phyloP scores from a whole-genome alignment of 2,113 vertebrate genomes.

The Miniopterus natalensis region DNA sequence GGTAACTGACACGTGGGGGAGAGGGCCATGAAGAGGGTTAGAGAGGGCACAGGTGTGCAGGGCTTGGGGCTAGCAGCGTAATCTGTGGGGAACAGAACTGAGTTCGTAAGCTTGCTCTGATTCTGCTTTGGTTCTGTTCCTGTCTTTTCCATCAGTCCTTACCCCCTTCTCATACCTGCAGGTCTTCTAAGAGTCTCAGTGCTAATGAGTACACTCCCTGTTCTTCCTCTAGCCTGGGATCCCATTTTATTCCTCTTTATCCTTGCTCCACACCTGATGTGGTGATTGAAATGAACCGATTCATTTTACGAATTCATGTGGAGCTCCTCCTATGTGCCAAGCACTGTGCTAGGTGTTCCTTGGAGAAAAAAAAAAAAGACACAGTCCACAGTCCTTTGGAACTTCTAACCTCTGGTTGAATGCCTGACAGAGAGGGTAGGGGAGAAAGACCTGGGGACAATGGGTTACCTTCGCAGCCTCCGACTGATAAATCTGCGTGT shows the following conservation, averaged over 20 bases:
- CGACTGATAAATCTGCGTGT: not conserved
- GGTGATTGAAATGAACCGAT: not conserved
- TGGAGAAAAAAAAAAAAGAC: not conserved
- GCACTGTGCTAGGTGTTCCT: not conserved
- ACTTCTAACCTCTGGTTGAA: not conserved
- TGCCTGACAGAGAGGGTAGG: not conserved
- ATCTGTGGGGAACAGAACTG: not conserved
- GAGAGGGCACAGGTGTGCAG: not conserved
- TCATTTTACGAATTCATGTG: not conserved
- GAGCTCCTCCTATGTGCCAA: not conserved
- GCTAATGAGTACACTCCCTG: not conserved
- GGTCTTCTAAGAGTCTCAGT: not conserved
- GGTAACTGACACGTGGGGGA: not conserved
- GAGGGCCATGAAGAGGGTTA: rapidly evolving
- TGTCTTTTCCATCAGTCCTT: not conserved
- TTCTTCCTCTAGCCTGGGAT: not conserved
- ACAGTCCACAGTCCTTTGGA: not conserved
- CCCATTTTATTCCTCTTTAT: not conserved
- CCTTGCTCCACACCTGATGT: not conserved
- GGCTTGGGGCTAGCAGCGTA: not conserved
- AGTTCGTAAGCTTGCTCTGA: not conserved
- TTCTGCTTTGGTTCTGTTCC: not conserved
- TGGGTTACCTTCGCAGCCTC: not conserved
- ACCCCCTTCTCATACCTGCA: not conserved
- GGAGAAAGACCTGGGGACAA: not conserved